These are phyloP conservation scores for Dasysyrphus tricinctus DNA, from an alignment of 2,888 invertebrate genomes.

Conservation along the genomic window DNA sequence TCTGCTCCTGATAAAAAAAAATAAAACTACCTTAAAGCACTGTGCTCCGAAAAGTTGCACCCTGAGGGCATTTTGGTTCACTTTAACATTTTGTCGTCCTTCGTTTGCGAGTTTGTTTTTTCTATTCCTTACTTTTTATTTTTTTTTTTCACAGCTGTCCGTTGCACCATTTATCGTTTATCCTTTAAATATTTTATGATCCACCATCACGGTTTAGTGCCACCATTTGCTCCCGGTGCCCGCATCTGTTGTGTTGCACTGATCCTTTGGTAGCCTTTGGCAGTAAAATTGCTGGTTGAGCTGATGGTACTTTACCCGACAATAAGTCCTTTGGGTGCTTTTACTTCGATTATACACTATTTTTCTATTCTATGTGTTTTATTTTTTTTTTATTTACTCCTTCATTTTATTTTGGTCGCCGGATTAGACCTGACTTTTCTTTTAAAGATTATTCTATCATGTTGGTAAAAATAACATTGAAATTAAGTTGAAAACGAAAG, in stretches of 20 bases:
- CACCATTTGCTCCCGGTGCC: conserved; percentile 57
- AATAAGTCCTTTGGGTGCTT: conserved; percentile 72
- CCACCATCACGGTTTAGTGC: conserved; percentile 68
- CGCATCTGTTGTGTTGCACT: conserved; percentile 34
- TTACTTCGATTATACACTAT: conserved; percentile 73
- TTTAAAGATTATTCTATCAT: conserved; percentile 14
- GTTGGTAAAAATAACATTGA: conserved; percentile 43
- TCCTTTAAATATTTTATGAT: conserved; percentile 75
- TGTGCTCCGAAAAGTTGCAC: conserved; percentile 45
- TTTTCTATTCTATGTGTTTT: conserved; percentile 38
- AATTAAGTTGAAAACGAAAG: conserved; percentile 22
- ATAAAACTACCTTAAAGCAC: conserved; percentile 54
- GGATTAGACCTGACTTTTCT: conserved; percentile 17
- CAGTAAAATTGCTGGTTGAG: conserved; percentile 58
- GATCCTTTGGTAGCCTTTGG: conserved; percentile 59
- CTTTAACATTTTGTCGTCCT: conserved; percentile 63
- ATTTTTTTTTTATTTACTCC: conserved; percentile 25
- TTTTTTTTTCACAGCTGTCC: conserved; percentile 64
- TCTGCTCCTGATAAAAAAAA: conserved; percentile 2
- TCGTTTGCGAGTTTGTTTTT: conserved; percentile 26
- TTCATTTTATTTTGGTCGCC: neutral
- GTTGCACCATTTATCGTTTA: conserved; percentile 73
- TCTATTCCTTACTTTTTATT: conserved; percentile 24
- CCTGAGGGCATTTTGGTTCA: conserved; percentile 61
- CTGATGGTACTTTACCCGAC: conserved; percentile 72